A percentile compares a stretch with the other conserved stretches of the same genome.
Evolutionary conservation across 2,797 vertebrate genomes (phyloP).

Genomic region (Lithobates pipiens): DNA sequence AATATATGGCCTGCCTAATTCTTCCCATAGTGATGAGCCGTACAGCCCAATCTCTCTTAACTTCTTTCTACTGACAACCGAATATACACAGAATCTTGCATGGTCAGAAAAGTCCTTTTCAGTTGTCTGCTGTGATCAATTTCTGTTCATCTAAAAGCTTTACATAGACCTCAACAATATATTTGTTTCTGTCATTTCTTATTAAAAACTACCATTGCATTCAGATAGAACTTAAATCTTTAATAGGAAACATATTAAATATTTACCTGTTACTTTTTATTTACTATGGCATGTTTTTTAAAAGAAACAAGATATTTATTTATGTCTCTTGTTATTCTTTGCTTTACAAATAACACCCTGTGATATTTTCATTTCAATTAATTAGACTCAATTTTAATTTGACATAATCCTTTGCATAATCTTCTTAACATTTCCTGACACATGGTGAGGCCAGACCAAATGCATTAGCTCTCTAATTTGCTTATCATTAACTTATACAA

Average conservation of each 20-base stretch:
- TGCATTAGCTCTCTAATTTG: conserved; percentile 35
- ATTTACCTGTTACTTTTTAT: not conserved
- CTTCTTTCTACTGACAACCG: not conserved
- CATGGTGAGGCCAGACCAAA: not conserved
- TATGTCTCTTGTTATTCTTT: not conserved
- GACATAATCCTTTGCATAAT: conserved; percentile 44
- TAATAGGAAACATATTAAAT: not conserved
- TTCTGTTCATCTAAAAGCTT: not conserved
- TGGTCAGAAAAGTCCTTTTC: too few species aligned
- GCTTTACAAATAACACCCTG: not conserved
- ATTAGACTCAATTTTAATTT: conserved; percentile 23
- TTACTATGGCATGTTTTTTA: not conserved
- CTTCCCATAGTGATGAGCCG: not conserved
- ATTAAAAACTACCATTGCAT: not conserved
- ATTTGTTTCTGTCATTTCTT: not conserved
- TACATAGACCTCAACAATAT: not conserved
- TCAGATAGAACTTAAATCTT: not conserved
- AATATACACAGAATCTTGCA: not conserved
- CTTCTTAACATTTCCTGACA: conserved; percentile 33
- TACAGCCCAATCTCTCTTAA: not conserved
- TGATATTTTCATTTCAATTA: conserved; percentile 34
- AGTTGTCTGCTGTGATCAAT: not conserved
- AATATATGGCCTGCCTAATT: too few species aligned
- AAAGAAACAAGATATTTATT: not conserved
- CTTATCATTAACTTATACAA: conserved; percentile 35